phyloP scores from a whole-genome alignment of 2,888 invertebrate species.

The Perizoma affinitatum region DNA sequence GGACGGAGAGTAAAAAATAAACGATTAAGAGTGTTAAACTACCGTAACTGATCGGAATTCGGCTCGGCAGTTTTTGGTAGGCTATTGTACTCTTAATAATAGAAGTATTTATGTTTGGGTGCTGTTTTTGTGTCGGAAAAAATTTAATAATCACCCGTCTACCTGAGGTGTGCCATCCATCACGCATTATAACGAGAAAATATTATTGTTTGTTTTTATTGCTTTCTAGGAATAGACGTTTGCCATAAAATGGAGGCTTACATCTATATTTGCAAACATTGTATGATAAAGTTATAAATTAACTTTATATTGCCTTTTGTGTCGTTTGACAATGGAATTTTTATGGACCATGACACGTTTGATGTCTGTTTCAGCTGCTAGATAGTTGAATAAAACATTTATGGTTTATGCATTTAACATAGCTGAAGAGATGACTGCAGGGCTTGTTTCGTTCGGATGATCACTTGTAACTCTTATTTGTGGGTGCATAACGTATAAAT shows the following conservation, averaged over 20 bases:
- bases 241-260: conserved; percentile 58
- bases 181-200: conserved; percentile 75
- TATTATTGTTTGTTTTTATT: conserved; percentile 63
- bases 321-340: conserved; percentile 36
- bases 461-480: conserved; percentile 36
- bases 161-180: conserved; percentile 76
- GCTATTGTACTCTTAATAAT: conserved; percentile 73
- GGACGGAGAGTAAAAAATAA: conserved; percentile 70
- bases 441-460: conserved; percentile 12
- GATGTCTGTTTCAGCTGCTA: conserved; percentile 40
- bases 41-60: conserved; percentile 79
- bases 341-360: conserved; percentile 36
- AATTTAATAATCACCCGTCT: conserved; percentile 65
- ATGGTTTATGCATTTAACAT: conserved; percentile 38
- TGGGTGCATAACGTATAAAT: conserved; percentile 39
- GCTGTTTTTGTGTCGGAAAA: conserved; percentile 59
- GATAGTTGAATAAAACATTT: conserved; percentile 39
- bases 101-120: conserved; percentile 79
- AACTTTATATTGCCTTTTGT: conserved; percentile 42
- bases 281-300: conserved; percentile 48
- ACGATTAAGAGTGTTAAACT: conserved; percentile 80
- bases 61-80: conserved; percentile 65
- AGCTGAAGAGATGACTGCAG: conserved; percentile 28
- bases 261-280: conserved; percentile 79
- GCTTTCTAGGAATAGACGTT: conserved; percentile 57